Evolutionary conservation across 2,797 vertebrate genomes (phyloP), one percentile per base, ranked within the genome.

Genomic region (Spinus olivaceus): DNA sequence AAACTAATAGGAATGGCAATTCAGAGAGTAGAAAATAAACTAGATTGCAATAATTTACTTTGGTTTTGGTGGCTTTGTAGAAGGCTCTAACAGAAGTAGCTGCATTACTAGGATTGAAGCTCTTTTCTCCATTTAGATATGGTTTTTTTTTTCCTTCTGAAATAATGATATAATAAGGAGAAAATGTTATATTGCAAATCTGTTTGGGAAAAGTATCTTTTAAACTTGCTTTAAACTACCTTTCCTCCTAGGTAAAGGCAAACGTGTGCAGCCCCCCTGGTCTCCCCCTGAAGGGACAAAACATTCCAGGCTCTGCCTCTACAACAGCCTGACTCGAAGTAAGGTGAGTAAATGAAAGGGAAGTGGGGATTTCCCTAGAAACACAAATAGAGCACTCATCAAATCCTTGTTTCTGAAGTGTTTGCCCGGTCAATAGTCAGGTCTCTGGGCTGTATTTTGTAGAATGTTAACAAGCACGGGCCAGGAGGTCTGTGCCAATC

Each of bases 241-340:
- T 87, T 64, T 90, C 53, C 33, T 77, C 76, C 87, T 93, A 98
- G 99, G 98, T 96, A 94, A 98, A 98, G 98, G 97, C 44, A 99
- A 98, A 92, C 98, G 99, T 44, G 92, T 98, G 10, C 99, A 99
- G 97, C 99, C 99, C 5, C 78, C 88, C 0, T 99, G 99, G 99
- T 97, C 97, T 65, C 98, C 98, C 5, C 99, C 99, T 6, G 90
- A 97, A 44, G 98, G 98, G 54, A 98, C 98, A 9, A 95, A 98
- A 12, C 97, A 98, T 23, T 98, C 98, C 30, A 97, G 95, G 59
- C 98, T 99, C 17, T 97, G 97, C 35, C 98, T 99, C 23, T 99
- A 99, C 97, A 99, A 99, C 97, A 99, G 99, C 95, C 98, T 99
- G 86, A 99, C 99, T 12, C 98, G 99, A 41, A 97, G 95, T 15